Evolutionary conservation across 2,888 invertebrate species (phyloP), one percentile per base, ranked within the genome.

Genomic region (Lepas anatifera): DNA sequence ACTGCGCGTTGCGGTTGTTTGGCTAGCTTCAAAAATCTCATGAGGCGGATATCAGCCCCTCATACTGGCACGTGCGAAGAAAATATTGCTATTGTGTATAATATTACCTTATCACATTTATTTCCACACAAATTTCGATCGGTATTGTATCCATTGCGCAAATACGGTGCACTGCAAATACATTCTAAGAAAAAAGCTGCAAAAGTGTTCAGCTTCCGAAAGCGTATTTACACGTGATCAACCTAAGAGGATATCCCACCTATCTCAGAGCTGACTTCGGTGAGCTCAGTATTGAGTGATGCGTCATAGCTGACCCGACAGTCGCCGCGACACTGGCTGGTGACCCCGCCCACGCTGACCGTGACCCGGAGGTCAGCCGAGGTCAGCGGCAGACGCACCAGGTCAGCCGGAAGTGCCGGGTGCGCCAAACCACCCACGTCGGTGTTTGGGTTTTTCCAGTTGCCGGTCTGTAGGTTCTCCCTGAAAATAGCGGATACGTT

Each of bases 231-330:
- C n/a, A n/a, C n/a, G n/a, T n/a, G n/a, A n/a, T n/a, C n/a, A n/a
- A n/a, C n/a, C n/a, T n/a, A n/a, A n/a, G n/a, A n/a, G 41, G 11
- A 2, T 0, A 18, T 13, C 58, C 22, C 32, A 58, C 58, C 32
- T 6, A 32, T 58, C 7, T 22, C 32, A 3, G 70, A 50, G 10
- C 35, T 43, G 35, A 68, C 70, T 22, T 25, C 18, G 16, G 68
- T 68, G 16, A 70, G 3, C 18, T 46, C 22, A 1, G 64, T 35
- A n/a, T 63, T 68, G 10, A 68, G 70, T 2, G 68, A 22, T 32
- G 48, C 32, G 27, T 68, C 68, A 48, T 64, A 70, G 18, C 64
- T 64, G 68, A 70, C 32, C 4, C 22, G 32, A 32, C 58, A 70
- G n/a, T 37, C 37, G 29, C 35, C 32, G 22, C 18, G 4, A 7